A percentile compares a stretch with the other conserved stretches of the same genome.
These are phyloP conservation scores for Mormyrus lacerda DNA, from an alignment of 2,113 vertebrate genomes.

Conservation along the genomic window DNA sequence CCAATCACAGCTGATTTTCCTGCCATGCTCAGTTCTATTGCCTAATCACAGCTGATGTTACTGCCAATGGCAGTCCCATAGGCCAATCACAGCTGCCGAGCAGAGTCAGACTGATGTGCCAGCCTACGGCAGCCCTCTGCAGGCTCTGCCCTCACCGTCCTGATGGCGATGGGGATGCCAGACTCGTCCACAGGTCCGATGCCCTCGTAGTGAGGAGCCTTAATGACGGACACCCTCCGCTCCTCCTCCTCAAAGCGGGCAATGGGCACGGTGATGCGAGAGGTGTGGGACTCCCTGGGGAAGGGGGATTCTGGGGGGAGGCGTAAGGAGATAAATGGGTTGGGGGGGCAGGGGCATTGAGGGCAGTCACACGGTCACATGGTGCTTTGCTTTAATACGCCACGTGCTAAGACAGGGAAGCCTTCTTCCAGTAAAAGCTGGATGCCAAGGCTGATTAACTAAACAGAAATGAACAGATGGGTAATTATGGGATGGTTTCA, in stretches of 20 bases:
- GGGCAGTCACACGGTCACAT: neutral
- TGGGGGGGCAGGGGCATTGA: neutral
- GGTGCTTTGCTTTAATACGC: neutral
- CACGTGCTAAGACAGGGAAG: neutral
- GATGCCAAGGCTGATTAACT: neutral
- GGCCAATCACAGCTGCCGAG: neutral
- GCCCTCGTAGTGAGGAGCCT: constrained; percentile 89
- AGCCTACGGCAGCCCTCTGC: neutral
- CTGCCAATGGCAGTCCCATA: neutral
- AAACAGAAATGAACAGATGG: neutral
- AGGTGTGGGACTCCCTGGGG: constrained; percentile 67
- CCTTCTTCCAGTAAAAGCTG: neutral
- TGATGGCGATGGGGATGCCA: constrained; percentile 90
- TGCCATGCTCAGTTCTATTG: constrained; percentile 15
- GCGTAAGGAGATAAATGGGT: neutral
- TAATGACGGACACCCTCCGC: constrained; percentile 85
- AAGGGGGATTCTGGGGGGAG: constrained; percentile 49
- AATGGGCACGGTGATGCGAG: constrained; percentile 78
- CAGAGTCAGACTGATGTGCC: neutral
- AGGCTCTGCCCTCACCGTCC: constrained; percentile 71
- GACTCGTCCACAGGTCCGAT: constrained; percentile 91
- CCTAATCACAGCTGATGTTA: neutral
- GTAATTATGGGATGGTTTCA: constrained; percentile 6
- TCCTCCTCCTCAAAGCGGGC: constrained; percentile 88
- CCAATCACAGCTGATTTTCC: constrained; percentile 12